Conservation (phyloP, 2,797 vertebrate genomes). For the Muscicapa comitata region DNA sequence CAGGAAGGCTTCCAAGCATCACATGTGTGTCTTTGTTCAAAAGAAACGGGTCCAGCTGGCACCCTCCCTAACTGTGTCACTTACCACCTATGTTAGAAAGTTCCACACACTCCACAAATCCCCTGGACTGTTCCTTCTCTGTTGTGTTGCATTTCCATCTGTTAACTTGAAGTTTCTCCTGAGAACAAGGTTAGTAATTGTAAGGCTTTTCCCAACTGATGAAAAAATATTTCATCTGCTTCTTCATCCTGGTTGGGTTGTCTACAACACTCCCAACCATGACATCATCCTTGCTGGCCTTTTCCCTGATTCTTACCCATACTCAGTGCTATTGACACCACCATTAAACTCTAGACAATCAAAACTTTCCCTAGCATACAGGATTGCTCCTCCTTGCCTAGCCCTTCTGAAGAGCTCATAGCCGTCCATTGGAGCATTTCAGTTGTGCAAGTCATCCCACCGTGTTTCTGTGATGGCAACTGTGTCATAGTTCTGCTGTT, state of each 20-base stretch:
- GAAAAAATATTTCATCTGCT: not conserved
- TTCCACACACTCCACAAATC: not conserved
- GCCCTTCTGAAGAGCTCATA: not conserved
- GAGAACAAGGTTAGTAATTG: not conserved
- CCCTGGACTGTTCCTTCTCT: not conserved
- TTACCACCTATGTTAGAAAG: not conserved
- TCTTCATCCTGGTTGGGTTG: not conserved
- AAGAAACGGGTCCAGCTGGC: not conserved
- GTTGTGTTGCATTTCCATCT: not conserved
- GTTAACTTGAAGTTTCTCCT: not conserved
- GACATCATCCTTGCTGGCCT: not conserved
- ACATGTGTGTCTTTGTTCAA: not conserved
- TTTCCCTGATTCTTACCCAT: not conserved
- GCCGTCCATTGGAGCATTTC: not conserved
- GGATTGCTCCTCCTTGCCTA: not conserved
- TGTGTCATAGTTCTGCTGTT: not conserved
- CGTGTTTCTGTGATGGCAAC: not conserved
- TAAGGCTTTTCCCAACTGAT: not conserved
- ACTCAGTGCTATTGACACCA: no score
- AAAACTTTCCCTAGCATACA: not conserved
- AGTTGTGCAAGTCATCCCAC: not conserved
- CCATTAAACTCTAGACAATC: not conserved
- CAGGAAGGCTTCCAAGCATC: rapidly evolving
- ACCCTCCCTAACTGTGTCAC: not conserved
- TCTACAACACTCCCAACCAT: not conserved